Base-by-base conservation (phyloP, 2,888 invertebrate genomes). In the Macrosiphum euphorbiae region DNA sequence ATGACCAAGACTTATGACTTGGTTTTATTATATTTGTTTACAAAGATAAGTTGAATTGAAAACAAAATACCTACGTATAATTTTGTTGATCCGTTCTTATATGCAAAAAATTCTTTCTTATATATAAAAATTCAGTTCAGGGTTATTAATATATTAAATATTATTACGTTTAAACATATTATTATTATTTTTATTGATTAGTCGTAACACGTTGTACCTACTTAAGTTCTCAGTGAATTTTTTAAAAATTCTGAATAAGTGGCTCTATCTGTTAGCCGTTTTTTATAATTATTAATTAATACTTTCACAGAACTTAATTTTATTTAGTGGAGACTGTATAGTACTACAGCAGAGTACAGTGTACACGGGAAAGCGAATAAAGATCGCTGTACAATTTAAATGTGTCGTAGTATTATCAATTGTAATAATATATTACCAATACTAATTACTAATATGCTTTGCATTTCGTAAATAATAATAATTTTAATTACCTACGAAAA, bases 241-340 rank as follows among this genome's bases (percentile, higher is more conserved):
- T 61, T 78, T 90, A 35, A 10, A n/a, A 90, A 24, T 67, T 44
- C 44, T 3, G 11, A n/a, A 67, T 67, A 11, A 24, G 90, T 90
- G 90, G 90, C 90, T 90, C 90, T 11, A 90, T 90, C 90, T 90
- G 50, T n/a, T 35, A 50, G 35, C 26, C 24, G 7, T 7, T 67
- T 50, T 67, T 67, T n/a, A 67, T 90, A 67, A 90, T 35, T 90
- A 90, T 61, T 47, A 90, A 90, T 90, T 90, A 67, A 10, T 89
- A 35, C 11, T 10, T n/a, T 35, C 3, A 50, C 35, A 50, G 7
- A 90, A 67, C n/a, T 90, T n/a, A 24, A 44, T 16, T 35, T 67
- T 67, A 35, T 78, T 78, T 78, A 35, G 35, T 35, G 78, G 20
- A 35, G 20, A 35, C 78, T 20, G 7, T 35, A 35, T 3, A 78